Conservation (phyloP, 2,888 invertebrate genomes). For the Tigriopus californicus region DNA sequence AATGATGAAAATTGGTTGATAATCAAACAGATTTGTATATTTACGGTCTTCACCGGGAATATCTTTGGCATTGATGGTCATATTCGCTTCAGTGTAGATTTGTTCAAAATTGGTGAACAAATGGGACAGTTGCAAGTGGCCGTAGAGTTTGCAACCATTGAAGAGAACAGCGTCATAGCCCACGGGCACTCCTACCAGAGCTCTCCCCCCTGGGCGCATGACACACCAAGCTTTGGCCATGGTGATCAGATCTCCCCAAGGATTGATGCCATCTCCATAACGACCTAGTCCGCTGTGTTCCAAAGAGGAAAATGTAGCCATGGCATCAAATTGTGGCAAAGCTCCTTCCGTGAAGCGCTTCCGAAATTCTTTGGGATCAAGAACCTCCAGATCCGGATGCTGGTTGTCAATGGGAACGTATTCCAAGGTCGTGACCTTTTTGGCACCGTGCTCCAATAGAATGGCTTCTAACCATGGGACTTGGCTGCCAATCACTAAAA, state of each 20-base stretch:
- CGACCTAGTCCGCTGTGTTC: constrained; percentile 12
- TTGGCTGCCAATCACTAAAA: constrained; percentile 5
- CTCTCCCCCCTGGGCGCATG: background rate
- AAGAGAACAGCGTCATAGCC: constrained; percentile 5
- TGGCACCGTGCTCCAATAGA: background rate
- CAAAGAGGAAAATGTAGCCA: constrained; percentile 2
- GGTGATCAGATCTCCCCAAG: constrained; percentile 12
- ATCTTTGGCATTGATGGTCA: constrained; percentile 1
- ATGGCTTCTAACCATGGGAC: constrained; percentile 10
- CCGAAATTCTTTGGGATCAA: background rate
- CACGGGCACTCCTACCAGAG: constrained; percentile 5
- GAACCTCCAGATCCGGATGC: background rate
- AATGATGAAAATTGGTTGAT: constrained; percentile 3
- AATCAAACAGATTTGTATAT: background rate
- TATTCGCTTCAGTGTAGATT: background rate
- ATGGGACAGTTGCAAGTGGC: background rate
- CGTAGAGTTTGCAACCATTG: constrained; percentile 4
- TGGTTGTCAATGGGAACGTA: background rate
- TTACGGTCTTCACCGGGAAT: background rate
- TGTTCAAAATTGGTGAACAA: constrained; percentile 9
- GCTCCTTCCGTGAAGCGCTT: background rate
- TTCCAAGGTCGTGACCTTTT: constrained; percentile 6
- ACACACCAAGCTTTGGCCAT: constrained; percentile 10
- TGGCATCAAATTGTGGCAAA: background rate
- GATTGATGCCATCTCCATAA: constrained; percentile 10